Evolutionary conservation across 2,888 invertebrate species (phyloP).

Genomic region (Eupsilia transversa): DNA sequence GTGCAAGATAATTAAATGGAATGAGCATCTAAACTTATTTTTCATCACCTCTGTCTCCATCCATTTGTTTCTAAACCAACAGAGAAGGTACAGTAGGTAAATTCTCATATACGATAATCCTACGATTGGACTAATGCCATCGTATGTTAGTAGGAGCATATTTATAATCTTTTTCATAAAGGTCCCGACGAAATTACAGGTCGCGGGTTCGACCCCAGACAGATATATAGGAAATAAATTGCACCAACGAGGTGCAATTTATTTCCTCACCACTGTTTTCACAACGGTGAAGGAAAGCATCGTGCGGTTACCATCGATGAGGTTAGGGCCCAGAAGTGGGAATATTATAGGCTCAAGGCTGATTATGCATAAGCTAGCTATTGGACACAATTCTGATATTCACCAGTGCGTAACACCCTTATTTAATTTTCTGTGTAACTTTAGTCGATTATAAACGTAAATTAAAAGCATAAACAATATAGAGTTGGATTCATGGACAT

Average conservation of each 20-base stretch:
- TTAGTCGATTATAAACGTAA: constrained; percentile 19
- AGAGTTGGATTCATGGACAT: neutral
- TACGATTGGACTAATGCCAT: neutral
- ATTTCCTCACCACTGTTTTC: neutral
- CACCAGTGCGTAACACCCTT: too few species aligned
- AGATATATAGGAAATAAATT: too few species aligned
- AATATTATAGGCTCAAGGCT: too few species aligned
- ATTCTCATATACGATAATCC: too few species aligned
- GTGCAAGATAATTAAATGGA: neutral
- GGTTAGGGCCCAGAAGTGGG: too few species aligned
- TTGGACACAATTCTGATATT: too few species aligned
- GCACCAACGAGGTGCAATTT: too few species aligned
- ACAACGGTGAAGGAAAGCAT: neutral
- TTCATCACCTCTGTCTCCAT: neutral
- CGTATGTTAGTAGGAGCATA: neutral
- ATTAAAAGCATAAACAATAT: constrained; percentile 6
- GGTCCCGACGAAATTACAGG: too few species aligned
- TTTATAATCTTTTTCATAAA: neutral
- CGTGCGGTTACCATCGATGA: neutral
- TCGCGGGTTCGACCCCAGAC: neutral
- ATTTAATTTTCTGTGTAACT: neutral
- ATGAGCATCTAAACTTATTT: neutral
- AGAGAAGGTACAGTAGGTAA: neutral
- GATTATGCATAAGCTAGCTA: neutral
- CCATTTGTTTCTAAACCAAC: neutral